A percentile compares a stretch with the other conserved stretches of the same genome.
These are phyloP conservation scores for Anarhynchus alexandrinus DNA, from an alignment of 2,113 vertebrate species.

Conservation along the genomic window DNA sequence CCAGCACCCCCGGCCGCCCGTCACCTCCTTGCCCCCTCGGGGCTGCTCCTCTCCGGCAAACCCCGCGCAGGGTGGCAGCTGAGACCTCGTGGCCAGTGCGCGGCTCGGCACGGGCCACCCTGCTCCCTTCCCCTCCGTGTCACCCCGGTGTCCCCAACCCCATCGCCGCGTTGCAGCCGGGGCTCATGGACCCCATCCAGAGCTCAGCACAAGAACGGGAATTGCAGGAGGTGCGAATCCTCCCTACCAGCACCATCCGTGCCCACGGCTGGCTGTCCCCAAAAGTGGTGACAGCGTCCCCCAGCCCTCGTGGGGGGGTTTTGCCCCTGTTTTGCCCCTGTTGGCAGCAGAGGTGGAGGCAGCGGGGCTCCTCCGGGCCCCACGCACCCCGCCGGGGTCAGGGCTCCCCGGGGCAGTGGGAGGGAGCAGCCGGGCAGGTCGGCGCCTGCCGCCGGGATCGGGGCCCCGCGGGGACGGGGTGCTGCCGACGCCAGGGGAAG, in stretches of 20 bases:
- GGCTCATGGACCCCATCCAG: not conserved
- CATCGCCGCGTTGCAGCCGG: accelerated
- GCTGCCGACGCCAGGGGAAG: not conserved
- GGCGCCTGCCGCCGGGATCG: not conserved
- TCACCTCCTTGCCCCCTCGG: not conserved
- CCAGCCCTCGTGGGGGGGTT: not conserved
- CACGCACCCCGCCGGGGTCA: not conserved
- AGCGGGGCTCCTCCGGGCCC: not conserved
- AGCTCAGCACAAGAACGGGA: not conserved
- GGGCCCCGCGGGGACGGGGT: not conserved
- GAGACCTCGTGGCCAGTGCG: not conserved
- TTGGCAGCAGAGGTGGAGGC: not conserved
- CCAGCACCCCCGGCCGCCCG: not conserved
- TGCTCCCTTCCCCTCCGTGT: accelerated
- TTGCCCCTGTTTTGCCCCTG: not conserved
- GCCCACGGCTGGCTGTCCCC: not conserved
- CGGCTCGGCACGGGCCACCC: accelerated
- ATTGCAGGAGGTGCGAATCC: not conserved
- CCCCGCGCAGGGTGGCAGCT: accelerated
- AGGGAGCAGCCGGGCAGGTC: not conserved
- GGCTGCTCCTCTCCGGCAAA: not conserved
- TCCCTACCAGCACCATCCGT: accelerated
- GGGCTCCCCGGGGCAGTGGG: not conserved
- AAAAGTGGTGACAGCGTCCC: accelerated
- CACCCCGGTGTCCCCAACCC: not conserved